Base-by-base conservation (phyloP, 2,113 vertebrate species). In the Syrmaticus mikado region DNA sequence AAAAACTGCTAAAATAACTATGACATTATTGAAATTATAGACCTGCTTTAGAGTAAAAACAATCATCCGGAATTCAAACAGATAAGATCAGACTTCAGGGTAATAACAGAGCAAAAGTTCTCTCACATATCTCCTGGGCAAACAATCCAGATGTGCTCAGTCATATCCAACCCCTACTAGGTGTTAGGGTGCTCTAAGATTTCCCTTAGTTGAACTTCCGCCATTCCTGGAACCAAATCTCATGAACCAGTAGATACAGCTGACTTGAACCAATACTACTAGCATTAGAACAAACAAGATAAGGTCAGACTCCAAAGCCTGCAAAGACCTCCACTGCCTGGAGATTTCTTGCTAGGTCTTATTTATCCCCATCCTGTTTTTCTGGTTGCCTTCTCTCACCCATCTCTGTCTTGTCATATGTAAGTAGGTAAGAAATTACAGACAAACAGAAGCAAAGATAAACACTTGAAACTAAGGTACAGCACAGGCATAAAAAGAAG, bases 351-450 rank as follows among this genome's bases (percentile, higher is more conserved):
- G 36, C 82, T 90, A 79, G 86, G 48, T 11, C 6, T 46, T 18
- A 77, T 2, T 55, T 61, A 79, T n/a, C 68, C 36, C 22, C 40
- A 79, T 50, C 20, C 25, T 70, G 27, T 52, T 86, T 83, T 93
- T 61, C 27, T 64, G 16, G 3, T 30, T 82, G 32, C 10, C 15
- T 82, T 20, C 20, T 58, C 15, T 8, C 8, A 7, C 1, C 3
- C 2, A 6, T 2, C 3, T 4, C 10, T 2, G 1, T 13, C 48
- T 58, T 87, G 13, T 52, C 62, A 22, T 71, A 66, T 34, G 2
- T n/a, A n/a, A 62, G 41, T 8, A 83, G n/a, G 48, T 34, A 70
- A 62, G 30, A 68, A 79, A 4, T 6, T 48, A 70, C 6, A n/a
- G 82, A 57, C 3, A 7, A 68, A 30, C 7, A 77, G 66, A 83